A percentile compares a stretch with the other conserved stretches of the same genome.
phyloP scores from a whole-genome alignment of 2,113 vertebrate species.

The Hymenochirus boettgeri region DNA sequence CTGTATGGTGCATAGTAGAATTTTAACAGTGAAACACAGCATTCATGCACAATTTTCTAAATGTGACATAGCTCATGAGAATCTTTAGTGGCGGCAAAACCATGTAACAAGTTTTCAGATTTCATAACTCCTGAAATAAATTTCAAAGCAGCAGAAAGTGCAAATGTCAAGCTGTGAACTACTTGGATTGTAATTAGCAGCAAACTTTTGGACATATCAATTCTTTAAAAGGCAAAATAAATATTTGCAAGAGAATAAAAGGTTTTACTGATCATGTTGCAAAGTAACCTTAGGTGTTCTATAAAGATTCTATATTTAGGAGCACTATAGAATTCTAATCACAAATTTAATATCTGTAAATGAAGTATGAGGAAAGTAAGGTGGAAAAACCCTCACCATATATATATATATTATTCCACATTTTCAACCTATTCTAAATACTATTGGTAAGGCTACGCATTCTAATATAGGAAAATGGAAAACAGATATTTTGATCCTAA shows the following conservation, averaged over 20 bases:
- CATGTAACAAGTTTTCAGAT: constrained; percentile 34
- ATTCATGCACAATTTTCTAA: constrained; percentile 14
- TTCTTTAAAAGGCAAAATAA: constrained; percentile 1
- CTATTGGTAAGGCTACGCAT: too few species aligned
- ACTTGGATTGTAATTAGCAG: constrained; percentile 19
- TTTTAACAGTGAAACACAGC: constrained; percentile 20
- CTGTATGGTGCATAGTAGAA: constrained; percentile 1
- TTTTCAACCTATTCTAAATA: too few species aligned
- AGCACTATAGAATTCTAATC: too few species aligned
- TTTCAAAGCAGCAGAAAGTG: constrained; percentile 21
- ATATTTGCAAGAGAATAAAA: constrained; percentile 17
- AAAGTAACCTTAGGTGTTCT: background rate
- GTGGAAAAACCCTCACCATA: too few species aligned
- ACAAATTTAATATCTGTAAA: too few species aligned
- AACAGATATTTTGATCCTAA: too few species aligned
- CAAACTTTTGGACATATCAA: constrained; percentile 23
- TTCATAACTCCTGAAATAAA: constrained; percentile 15
- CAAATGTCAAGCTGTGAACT: constrained; percentile 32
- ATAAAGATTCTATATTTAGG: background rate
- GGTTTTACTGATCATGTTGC: constrained; percentile 8
- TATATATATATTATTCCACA: too few species aligned
- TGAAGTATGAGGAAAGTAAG: too few species aligned
- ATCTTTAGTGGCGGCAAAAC: constrained; percentile 27
- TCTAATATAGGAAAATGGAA: too few species aligned
- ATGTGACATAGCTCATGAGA: constrained; percentile 18